Evolutionary conservation across 2,113 vertebrate genomes (phyloP).

Genomic region (Vireo altiloquus): DNA sequence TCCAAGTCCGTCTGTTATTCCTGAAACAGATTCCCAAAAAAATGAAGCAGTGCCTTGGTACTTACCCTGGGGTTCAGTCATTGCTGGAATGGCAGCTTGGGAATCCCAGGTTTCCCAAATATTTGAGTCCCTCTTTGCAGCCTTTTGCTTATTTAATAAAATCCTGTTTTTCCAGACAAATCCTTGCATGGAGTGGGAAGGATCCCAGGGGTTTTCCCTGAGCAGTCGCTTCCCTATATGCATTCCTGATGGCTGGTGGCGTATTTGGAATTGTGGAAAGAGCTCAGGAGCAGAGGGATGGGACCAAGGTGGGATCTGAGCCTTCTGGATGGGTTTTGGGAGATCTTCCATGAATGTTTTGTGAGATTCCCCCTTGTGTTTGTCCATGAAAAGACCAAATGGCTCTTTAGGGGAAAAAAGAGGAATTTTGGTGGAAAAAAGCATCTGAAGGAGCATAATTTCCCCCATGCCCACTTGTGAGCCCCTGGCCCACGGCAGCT

Average conservation of each 20-base stretch:
- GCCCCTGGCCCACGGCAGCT: not conserved
- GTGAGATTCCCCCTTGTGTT: not conserved
- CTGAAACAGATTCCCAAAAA: not conserved
- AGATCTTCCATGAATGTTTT: not conserved
- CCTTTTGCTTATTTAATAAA: constrained; percentile 33
- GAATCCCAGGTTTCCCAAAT: not conserved
- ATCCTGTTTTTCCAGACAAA: not conserved
- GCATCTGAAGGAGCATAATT: not conserved
- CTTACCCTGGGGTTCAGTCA: not conserved
- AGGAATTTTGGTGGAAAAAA: not conserved
- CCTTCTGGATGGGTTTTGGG: not conserved
- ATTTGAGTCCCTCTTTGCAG: not conserved
- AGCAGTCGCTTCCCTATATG: fast-evolving
- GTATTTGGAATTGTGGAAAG: not conserved
- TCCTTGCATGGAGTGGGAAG: fast-evolving
- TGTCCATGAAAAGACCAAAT: not conserved
- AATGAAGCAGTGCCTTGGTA: not conserved
- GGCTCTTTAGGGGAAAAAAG: too few species aligned
- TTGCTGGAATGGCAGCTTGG: not conserved
- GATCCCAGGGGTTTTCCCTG: not conserved
- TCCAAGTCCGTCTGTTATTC: not conserved
- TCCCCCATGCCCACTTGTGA: fast-evolving
- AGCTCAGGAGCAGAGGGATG: not conserved
- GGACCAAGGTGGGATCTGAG: not conserved
- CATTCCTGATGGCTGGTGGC: fast-evolving